Percentiles rank a stretch among this genome's conserved stretches.
Evolutionary conservation across 2,888 invertebrate genomes (phyloP).

Genomic region (Tetanocera ferruginea): DNA sequence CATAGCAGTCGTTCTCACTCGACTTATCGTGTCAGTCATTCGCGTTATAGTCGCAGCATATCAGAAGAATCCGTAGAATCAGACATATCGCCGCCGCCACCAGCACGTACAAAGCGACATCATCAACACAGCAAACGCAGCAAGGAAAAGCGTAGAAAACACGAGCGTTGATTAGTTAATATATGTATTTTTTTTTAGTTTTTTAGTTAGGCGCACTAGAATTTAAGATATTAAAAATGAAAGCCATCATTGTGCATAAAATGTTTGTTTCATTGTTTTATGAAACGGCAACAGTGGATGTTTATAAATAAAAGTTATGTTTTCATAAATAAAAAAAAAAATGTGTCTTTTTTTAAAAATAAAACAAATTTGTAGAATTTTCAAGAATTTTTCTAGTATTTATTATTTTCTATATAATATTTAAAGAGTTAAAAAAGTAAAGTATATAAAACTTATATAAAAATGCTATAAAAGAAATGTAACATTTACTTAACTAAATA

Average conservation of each 20-base stretch:
- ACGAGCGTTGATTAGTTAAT: not conserved
- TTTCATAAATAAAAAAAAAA: no score
- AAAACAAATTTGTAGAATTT: not conserved
- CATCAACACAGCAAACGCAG: slow-evolving; percentile 21
- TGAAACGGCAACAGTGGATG: not conserved
- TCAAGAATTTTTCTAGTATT: no score
- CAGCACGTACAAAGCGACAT: not conserved
- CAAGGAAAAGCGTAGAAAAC: slow-evolving; percentile 40
- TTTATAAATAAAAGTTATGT: not conserved
- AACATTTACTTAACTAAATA: no score
- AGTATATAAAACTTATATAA: not conserved
- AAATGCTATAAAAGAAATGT: not conserved
- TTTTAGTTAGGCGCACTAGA: no score
- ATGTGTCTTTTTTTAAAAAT: not conserved
- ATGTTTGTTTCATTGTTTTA: not conserved
- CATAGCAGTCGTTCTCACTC: slow-evolving; percentile 36
- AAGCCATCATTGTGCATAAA: no score
- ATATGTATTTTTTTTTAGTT: no score
- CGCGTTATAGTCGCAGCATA: slow-evolving; percentile 5
- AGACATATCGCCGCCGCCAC: slow-evolving; percentile 2
- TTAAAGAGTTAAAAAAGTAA: slow-evolving; percentile 7
- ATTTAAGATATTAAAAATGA: no score
- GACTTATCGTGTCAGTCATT: slow-evolving; percentile 10
- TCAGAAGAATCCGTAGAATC: slow-evolving; percentile 15
- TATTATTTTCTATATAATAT: not conserved